phyloP scores from a whole-genome alignment of 2,797 vertebrate species.

The Orestias chungarensis region DNA sequence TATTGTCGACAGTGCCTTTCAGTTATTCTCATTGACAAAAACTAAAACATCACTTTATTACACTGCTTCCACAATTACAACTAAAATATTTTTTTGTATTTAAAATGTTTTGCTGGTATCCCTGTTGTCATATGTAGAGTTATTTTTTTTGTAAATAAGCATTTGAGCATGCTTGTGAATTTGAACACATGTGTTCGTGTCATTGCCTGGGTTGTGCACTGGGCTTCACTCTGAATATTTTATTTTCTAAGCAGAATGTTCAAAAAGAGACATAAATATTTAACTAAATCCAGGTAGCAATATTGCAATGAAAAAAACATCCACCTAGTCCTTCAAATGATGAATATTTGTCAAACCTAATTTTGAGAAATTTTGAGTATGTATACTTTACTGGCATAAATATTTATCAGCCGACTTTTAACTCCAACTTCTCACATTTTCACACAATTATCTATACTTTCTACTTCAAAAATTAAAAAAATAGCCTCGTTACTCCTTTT shows the following conservation, averaged over 20 bases:
- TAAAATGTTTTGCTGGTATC: not conserved
- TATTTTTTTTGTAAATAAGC: slow-evolving; percentile 6
- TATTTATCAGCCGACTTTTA: too few species aligned
- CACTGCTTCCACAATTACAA: not conserved
- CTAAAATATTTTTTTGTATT: not conserved
- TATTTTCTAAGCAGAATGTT: slow-evolving; percentile 44
- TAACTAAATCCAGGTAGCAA: slow-evolving; percentile 53
- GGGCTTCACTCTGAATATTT: slow-evolving; percentile 51
- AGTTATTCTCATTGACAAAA: not conserved
- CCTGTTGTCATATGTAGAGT: not conserved
- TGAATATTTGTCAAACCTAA: not conserved
- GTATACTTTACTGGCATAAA: too few species aligned
- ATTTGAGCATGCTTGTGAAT: slow-evolving; percentile 23
- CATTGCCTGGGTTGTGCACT: slow-evolving; percentile 17
- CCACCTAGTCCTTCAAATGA: slow-evolving; percentile 7
- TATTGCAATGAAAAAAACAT: slow-evolving; percentile 4
- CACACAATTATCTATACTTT: too few species aligned
- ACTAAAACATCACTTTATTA: not conserved
- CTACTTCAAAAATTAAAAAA: too few species aligned
- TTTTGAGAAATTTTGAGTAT: too few species aligned
- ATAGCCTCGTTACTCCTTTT: too few species aligned
- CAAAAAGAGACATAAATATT: slow-evolving; percentile 55
- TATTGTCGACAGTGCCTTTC: not conserved
- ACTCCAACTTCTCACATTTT: too few species aligned
- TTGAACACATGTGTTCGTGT: slow-evolving; percentile 12